Conservation (phyloP, 2,888 invertebrate genomes). For the Agrotis segetum region DNA sequence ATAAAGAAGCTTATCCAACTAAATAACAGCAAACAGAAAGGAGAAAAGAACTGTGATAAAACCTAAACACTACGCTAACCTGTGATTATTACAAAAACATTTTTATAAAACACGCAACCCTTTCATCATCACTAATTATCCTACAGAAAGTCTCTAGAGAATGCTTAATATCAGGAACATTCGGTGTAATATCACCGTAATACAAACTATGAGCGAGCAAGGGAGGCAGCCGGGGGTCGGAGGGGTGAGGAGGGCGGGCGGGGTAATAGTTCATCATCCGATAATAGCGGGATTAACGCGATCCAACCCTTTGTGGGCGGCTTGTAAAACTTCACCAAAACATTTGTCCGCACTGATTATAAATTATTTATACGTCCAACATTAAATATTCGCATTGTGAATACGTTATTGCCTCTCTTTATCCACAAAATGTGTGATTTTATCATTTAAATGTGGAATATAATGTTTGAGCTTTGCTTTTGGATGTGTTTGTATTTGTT, state of each 20-base stretch:
- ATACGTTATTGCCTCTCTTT: constrained; percentile 68
- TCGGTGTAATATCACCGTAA: constrained; percentile 83
- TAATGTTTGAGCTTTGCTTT: constrained; percentile 22
- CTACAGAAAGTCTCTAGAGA: constrained; percentile 72
- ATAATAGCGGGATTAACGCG: constrained; percentile 88
- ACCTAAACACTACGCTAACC: constrained; percentile 17
- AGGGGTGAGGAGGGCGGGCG: constrained; percentile 53
- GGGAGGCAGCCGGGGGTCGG: constrained; percentile 31
- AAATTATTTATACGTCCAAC: constrained; percentile 75
- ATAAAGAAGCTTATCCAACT: not conserved
- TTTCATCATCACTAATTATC: constrained; percentile 69
- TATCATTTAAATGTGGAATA: constrained; percentile 28
- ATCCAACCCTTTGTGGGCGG: constrained; percentile 88
- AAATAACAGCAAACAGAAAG: not conserved
- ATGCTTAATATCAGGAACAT: constrained; percentile 72
- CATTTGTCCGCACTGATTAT: constrained; percentile 79
- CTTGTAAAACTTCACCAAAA: constrained; percentile 84
- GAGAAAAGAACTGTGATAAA: constrained; percentile 7
- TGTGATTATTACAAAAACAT: constrained; percentile 54
- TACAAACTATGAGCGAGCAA: constrained; percentile 58
- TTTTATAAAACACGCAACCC: constrained; percentile 65
- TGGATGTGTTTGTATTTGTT: constrained; percentile 1
- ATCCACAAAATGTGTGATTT: constrained; percentile 41
- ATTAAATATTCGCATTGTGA: constrained; percentile 74
- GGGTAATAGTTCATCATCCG: constrained; percentile 83